These are phyloP conservation scores for Nansenia antarctica DNA, from an alignment of 2,113 vertebrate species.

Conservation along the genomic window DNA sequence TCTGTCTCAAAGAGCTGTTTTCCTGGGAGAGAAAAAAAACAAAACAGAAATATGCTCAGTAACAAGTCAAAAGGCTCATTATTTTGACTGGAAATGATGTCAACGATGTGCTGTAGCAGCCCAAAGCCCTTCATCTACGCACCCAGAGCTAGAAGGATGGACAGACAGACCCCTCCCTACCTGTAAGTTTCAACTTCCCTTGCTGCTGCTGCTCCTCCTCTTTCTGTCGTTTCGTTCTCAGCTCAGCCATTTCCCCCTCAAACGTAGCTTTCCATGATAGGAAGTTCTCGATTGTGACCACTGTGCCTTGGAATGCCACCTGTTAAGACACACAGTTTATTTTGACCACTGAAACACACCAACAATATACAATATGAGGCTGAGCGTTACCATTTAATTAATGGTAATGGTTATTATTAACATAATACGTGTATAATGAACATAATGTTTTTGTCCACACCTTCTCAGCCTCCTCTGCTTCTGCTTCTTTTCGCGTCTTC, in stretches of 20 bases:
- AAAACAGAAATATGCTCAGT: not conserved
- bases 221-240: conserved; percentile 89
- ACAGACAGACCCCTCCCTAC: conserved; percentile 63
- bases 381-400: too few species aligned
- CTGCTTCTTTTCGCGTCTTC: conserved; percentile 84
- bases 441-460: conserved; percentile 63
- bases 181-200: conserved; percentile 90
- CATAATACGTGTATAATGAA: too few species aligned
- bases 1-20: conserved; percentile 97
- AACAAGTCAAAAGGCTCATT: not conserved
- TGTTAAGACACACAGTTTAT: conserved; percentile 36
- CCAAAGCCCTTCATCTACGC: not conserved
- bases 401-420: too few species aligned
- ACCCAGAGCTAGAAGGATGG: not conserved
- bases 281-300: conserved; percentile 97
- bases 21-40: conserved; percentile 70
- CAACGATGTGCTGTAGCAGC: not conserved
- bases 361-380: too few species aligned
- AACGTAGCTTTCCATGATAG: conserved; percentile 92
- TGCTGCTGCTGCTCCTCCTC: conserved; percentile 92
- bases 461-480: conserved; percentile 96
- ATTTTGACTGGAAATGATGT: not conserved
- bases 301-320: conserved; percentile 91
- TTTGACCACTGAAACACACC: not conserved
- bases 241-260: conserved; percentile 87